Conservation (phyloP, 2,113 vertebrate genomes). For the Dicrurus megarhynchus region DNA sequence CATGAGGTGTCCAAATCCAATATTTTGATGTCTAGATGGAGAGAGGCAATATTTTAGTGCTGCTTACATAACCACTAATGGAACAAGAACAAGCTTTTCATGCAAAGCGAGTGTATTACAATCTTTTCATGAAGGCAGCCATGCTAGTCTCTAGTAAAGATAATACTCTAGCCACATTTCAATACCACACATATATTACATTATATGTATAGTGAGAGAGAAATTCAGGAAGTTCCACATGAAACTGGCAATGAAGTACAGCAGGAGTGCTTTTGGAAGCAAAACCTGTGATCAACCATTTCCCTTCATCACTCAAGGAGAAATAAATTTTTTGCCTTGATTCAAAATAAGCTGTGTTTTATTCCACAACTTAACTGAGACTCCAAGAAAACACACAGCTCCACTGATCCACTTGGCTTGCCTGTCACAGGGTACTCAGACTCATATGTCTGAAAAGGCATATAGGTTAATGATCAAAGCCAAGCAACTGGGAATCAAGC, state of each 20-base stretch:
- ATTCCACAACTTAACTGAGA: background rate
- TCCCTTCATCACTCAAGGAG: background rate
- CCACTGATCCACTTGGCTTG: background rate
- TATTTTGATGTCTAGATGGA: slow-evolving; percentile 8
- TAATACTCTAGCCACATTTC: background rate
- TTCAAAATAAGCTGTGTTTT: slow-evolving; percentile 20
- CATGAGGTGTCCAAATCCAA: background rate
- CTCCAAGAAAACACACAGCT: slow-evolving; percentile 4
- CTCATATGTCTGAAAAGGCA: background rate
- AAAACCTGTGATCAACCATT: background rate
- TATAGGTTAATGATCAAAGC: background rate
- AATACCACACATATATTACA: background rate
- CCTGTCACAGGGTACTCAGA: background rate
- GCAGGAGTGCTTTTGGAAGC: background rate
- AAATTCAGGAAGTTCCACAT: background rate
- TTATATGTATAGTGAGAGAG: background rate
- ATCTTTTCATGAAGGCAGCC: background rate
- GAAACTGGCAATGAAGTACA: background rate
- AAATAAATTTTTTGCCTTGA: background rate
- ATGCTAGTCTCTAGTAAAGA: background rate
- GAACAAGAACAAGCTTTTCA: background rate
- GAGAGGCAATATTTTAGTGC: background rate
- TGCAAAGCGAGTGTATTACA: background rate
- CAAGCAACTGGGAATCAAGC: background rate
- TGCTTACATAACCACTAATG: background rate